phyloP scores from a whole-genome alignment of 2,113 vertebrate species.

The Prunella fulvescens region DNA sequence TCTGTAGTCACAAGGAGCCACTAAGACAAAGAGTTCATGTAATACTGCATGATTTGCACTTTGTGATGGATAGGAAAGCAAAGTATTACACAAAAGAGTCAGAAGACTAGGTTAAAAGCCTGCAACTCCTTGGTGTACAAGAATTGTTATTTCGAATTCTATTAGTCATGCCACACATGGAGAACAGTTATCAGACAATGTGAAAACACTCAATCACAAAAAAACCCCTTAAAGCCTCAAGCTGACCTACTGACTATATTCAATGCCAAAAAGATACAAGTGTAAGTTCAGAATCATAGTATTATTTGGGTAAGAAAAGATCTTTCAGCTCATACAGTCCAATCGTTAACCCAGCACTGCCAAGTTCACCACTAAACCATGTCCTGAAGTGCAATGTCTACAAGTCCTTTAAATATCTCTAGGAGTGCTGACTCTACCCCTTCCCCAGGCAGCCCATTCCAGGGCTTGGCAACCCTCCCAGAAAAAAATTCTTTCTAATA shows the following conservation, averaged over 20 bases:
- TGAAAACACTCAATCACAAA: background rate
- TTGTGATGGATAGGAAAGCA: background rate
- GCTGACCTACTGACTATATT: background rate
- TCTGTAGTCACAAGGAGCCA: background rate
- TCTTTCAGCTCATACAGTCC: background rate
- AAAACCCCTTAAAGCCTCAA: background rate
- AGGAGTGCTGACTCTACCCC: background rate
- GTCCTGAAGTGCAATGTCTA: background rate
- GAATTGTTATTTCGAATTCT: background rate
- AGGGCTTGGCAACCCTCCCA: background rate
- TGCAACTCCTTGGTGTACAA: background rate
- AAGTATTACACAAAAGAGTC: background rate
- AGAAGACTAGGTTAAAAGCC: background rate
- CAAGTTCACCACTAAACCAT: background rate
- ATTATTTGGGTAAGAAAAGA: background rate
- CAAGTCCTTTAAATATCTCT: background rate
- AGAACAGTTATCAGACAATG: background rate
- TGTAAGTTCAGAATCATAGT: background rate
- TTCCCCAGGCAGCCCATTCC: background rate
- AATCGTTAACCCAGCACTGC: fast-evolving
- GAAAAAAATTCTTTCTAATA: background rate
- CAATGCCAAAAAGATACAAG: background rate
- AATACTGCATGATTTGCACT: background rate
- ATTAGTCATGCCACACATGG: background rate
- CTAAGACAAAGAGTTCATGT: background rate